Evolutionary conservation across 2,888 invertebrate genomes (phyloP).

Genomic region (Morpho helenor): DNA sequence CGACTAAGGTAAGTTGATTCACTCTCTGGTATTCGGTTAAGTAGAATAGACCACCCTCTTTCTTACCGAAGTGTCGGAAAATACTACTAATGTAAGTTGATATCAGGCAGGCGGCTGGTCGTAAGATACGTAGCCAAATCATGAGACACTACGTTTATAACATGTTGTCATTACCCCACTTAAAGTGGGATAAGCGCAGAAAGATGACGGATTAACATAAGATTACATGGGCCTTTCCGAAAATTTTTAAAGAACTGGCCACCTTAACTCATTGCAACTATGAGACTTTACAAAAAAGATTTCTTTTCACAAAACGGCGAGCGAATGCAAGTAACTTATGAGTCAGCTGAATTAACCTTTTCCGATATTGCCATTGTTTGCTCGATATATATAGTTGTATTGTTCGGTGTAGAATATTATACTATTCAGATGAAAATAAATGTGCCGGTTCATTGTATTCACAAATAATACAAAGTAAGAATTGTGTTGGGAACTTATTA

Average conservation of each 20-base stretch:
- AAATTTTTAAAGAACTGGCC: background rate
- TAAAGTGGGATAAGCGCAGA: too few species aligned
- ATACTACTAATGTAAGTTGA: too few species aligned
- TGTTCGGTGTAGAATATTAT: conserved; percentile 4
- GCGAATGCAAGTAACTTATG: conserved; percentile 23
- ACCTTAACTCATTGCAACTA: conserved; percentile 26
- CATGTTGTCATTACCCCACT: too few species aligned
- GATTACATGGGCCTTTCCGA: background rate
- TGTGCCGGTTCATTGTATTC: conserved; percentile 3
- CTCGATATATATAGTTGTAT: conserved; percentile 4
- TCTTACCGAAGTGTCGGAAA: too few species aligned
- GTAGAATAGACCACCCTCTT: too few species aligned
- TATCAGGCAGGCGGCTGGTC: too few species aligned
- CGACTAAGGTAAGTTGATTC: too few species aligned
- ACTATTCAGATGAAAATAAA: conserved; percentile 7
- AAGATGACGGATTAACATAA: too few species aligned
- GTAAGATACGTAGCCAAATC: too few species aligned
- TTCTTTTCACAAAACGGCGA: conserved; percentile 24
- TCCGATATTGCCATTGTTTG: conserved; percentile 23
- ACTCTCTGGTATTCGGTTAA: too few species aligned
- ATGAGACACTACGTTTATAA: too few species aligned
- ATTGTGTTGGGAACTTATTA: background rate
- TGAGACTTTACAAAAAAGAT: conserved; percentile 27
- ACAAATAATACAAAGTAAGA: background rate
- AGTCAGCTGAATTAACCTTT: conserved; percentile 23